Evolutionary conservation across 2,888 invertebrate species (phyloP).

Genomic region (Gonocerus acuteangulatus): DNA sequence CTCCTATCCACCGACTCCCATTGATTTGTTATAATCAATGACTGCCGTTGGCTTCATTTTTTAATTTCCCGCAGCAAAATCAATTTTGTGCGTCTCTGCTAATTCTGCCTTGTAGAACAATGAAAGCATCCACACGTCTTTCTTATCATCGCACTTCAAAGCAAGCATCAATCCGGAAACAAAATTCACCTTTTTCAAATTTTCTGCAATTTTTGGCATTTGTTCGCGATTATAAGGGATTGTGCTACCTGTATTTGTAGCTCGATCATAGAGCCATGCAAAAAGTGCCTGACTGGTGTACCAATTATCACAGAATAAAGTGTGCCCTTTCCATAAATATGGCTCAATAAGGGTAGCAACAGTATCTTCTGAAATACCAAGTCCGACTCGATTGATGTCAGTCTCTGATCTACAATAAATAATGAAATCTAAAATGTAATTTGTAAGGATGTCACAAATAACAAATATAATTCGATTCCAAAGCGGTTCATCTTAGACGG

Average conservation of each 20-base stretch:
- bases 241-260: constrained; percentile 38
- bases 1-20: too few relatives aligned
- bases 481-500: too few relatives aligned
- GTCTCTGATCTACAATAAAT: constrained; percentile 34
- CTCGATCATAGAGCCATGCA: constrained; percentile 19
- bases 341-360: constrained; percentile 33
- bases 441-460: constrained; percentile 36
- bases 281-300: constrained; percentile 32
- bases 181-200: constrained; percentile 30
- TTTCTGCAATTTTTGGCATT: constrained; percentile 37
- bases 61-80: too few relatives aligned
- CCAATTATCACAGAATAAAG: constrained; percentile 32
- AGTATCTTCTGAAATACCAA: constrained; percentile 36
- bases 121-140: too few relatives aligned
- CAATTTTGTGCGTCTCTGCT: too few relatives aligned
- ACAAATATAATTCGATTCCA: constrained; percentile 39
- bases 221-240: constrained; percentile 37
- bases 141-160: constrained; percentile 40
- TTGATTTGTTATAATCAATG: too few relatives aligned
- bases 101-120: too few relatives aligned
- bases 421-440: constrained; percentile 36
- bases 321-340: constrained; percentile 31
- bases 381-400: too few relatives aligned
- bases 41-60: too few relatives aligned
- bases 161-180: constrained; percentile 33